Conservation (phyloP, 2,113 vertebrate species). For the Plestiodon gilberti region DNA sequence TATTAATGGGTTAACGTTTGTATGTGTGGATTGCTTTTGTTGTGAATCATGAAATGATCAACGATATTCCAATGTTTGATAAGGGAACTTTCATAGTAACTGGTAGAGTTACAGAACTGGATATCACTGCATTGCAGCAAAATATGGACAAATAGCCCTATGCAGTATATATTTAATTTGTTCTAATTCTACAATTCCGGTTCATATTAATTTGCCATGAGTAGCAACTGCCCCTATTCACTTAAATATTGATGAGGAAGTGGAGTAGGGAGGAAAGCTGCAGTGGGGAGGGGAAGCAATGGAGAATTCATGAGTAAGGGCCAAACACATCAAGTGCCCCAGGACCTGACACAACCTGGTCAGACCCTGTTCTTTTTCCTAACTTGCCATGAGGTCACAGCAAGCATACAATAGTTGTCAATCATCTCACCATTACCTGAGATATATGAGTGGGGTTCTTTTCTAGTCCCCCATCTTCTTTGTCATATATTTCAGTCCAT, state of each 20-base stretch:
- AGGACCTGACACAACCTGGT: too few species aligned
- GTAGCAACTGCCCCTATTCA: too few species aligned
- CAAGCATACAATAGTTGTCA: not conserved
- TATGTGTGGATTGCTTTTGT: not conserved
- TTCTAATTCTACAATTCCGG: too few species aligned
- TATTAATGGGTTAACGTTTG: not conserved
- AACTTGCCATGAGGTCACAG: not conserved
- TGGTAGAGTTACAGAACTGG: not conserved
- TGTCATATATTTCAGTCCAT: not conserved
- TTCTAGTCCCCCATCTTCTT: not conserved
- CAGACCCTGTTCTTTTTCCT: not conserved
- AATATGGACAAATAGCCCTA: not conserved
- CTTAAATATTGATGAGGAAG: too few species aligned
- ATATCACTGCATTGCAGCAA: not conserved
- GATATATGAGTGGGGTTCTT: not conserved
- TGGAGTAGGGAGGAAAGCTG: too few species aligned
- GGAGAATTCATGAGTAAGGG: too few species aligned
- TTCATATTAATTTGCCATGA: too few species aligned
- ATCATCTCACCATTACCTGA: not conserved
- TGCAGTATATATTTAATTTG: too few species aligned
- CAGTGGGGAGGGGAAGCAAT: too few species aligned
- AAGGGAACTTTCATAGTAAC: not conserved
- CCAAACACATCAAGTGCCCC: too few species aligned
- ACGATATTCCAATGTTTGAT: not conserved
- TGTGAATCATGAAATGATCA: not conserved